These are phyloP conservation scores for Chionoecetes opilio DNA, from an alignment of 1,140 invertebrate genomes.

Conservation along the genomic window DNA sequence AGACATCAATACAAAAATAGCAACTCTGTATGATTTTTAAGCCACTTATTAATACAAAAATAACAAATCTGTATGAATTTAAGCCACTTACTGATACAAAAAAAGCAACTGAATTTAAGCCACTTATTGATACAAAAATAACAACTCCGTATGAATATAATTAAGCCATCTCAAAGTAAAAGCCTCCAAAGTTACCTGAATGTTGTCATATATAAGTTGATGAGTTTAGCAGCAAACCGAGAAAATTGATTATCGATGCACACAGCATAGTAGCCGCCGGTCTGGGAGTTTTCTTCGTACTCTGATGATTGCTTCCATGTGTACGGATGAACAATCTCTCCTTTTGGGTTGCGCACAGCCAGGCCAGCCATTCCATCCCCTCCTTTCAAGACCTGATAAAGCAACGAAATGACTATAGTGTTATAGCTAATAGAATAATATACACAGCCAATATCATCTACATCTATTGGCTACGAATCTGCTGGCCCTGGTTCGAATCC, in stretches of 20 bases:
- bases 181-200: constrained; percentile 87
- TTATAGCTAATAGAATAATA: constrained; percentile 70
- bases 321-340: constrained; percentile 93
- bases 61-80: no score
- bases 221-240: constrained; percentile 94
- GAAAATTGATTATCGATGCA: constrained; percentile 98
- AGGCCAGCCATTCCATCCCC: constrained; percentile 97
- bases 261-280: constrained; percentile 95
- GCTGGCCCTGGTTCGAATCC: no score
- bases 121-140: no score
- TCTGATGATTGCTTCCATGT: constrained; percentile 94
- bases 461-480: constrained; percentile 6
- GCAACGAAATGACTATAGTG: constrained; percentile 57
- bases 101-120: no score
- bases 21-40: no score
- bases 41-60: no score
- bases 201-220: constrained; percentile 96
- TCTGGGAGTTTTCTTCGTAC: constrained; percentile 92
- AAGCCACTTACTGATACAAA: no score
- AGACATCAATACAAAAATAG: no score
- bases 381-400: constrained; percentile 87
- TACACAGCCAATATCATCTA: constrained; percentile 70
- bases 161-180: no score
- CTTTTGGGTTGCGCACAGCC: constrained; percentile 93
- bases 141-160: no score